Evolutionary conservation across 2,797 vertebrate species (phyloP).

Genomic region (Crax fasciolata): DNA sequence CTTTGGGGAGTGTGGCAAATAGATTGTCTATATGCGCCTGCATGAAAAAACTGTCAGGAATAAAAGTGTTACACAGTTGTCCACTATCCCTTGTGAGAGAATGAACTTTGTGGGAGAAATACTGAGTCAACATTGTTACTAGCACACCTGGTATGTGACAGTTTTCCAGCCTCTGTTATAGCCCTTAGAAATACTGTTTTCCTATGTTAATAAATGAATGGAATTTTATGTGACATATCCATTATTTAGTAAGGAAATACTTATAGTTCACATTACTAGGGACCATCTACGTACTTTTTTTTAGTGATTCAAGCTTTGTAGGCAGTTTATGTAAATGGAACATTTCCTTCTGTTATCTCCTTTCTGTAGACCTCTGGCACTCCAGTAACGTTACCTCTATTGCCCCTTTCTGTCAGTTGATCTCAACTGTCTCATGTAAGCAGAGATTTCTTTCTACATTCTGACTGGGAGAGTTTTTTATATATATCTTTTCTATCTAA

Average conservation of each 20-base stretch:
- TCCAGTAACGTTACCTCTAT: neutral
- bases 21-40: constrained; percentile 46
- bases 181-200: neutral
- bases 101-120: neutral
- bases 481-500: neutral
- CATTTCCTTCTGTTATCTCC: neutral
- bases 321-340: neutral
- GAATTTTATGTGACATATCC: neutral
- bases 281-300: neutral
- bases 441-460: neutral
- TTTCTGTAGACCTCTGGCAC: neutral
- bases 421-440: neutral
- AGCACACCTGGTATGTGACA: neutral
- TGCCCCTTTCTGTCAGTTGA: neutral
- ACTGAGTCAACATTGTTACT: neutral
- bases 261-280: neutral
- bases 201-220: neutral
- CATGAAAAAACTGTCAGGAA: constrained; percentile 57
- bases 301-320: neutral
- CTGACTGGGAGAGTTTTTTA: neutral
- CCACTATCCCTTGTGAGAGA: neutral
- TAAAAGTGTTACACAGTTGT: neutral
- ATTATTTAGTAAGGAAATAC: neutral
- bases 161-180: neutral
- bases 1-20: constrained; percentile 52